A percentile compares a stretch with the other conserved stretches of the same genome.
Conservation (phyloP, 2,888 invertebrate species). For the Cerastoderma edule region DNA sequence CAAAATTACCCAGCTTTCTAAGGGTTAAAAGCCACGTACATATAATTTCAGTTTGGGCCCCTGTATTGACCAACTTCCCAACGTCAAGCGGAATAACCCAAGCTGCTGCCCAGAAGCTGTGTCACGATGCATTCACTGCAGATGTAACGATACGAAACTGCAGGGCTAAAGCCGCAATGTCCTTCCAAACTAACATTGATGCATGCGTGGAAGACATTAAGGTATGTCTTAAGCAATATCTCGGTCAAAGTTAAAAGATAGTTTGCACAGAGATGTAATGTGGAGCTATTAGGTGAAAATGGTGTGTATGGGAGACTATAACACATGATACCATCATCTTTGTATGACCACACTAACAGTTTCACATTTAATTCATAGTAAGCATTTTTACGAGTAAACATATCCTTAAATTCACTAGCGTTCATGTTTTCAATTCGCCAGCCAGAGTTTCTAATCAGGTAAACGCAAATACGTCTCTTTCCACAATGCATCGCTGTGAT, state of each 20-base stretch:
- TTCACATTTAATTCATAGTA: background rate
- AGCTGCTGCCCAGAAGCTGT: slow-evolving; percentile 36
- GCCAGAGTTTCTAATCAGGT: too few relatives aligned
- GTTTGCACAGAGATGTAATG: background rate
- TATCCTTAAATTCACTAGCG: background rate
- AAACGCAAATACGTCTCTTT: too few relatives aligned
- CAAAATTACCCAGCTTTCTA: too few relatives aligned
- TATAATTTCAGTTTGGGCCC: slow-evolving; percentile 41
- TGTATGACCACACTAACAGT: too few relatives aligned
- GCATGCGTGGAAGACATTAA: slow-evolving; percentile 55
- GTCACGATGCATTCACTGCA: slow-evolving; percentile 40
- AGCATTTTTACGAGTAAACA: background rate
- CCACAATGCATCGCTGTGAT: too few relatives aligned
- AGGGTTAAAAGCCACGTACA: too few relatives aligned
- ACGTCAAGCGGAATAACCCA: slow-evolving; percentile 43
- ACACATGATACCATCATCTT: too few relatives aligned
- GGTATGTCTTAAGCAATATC: slow-evolving; percentile 34
- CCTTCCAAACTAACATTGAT: slow-evolving; percentile 27
- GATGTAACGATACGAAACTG: slow-evolving; percentile 33
- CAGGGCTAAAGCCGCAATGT: slow-evolving; percentile 23
- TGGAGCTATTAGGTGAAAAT: too few relatives aligned
- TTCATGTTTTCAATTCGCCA: too few relatives aligned
- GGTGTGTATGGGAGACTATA: too few relatives aligned
- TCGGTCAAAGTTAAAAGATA: background rate
- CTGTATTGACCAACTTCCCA: slow-evolving; percentile 36